These are phyloP conservation scores for Pseudanteris insignis DNA, from an alignment of 2,888 invertebrate genomes.

Conservation along the genomic window DNA sequence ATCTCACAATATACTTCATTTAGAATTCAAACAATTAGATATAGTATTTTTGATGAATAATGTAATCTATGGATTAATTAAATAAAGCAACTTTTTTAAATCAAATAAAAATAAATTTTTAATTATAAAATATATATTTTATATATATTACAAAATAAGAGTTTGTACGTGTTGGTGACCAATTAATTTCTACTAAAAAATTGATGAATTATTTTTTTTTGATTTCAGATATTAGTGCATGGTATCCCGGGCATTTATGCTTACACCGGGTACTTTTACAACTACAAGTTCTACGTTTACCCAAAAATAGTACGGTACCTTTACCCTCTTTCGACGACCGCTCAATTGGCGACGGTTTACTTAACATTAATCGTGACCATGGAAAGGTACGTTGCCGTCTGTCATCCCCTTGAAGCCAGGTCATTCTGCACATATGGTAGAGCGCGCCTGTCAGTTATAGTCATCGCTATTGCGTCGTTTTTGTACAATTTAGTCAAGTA, in stretches of 20 bases:
- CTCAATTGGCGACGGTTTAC: slow-evolving; percentile 94
- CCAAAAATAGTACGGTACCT: slow-evolving; percentile 83
- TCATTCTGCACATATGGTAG: slow-evolving; percentile 90
- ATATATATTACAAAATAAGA: too few relatives aligned
- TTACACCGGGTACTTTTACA: slow-evolving; percentile 80
- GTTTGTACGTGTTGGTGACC: too few relatives aligned
- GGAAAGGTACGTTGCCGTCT: slow-evolving; percentile 94
- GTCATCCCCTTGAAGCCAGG: slow-evolving; percentile 87
- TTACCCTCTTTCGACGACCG: slow-evolving; percentile 85
- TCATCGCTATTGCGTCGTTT: slow-evolving; percentile 81
- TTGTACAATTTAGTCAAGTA: slow-evolving; percentile 83
- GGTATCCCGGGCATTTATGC: slow-evolving; percentile 87
- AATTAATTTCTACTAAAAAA: neutral
- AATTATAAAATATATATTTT: too few relatives aligned
- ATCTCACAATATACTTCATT: too few relatives aligned
- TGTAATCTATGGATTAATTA: too few relatives aligned
- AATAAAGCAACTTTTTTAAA: too few relatives aligned
- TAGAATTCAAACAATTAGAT: too few relatives aligned
- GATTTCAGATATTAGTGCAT: slow-evolving; percentile 73
- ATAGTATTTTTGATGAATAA: too few relatives aligned
- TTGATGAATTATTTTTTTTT: neutral
- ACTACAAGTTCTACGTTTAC: slow-evolving; percentile 81
- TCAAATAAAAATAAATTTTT: too few relatives aligned
- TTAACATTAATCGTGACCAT: slow-evolving; percentile 88
- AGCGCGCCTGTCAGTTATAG: slow-evolving; percentile 84